Evolutionary conservation across 1,140 invertebrate species (phyloP).

Genomic region (Calycopis cecrops): DNA sequence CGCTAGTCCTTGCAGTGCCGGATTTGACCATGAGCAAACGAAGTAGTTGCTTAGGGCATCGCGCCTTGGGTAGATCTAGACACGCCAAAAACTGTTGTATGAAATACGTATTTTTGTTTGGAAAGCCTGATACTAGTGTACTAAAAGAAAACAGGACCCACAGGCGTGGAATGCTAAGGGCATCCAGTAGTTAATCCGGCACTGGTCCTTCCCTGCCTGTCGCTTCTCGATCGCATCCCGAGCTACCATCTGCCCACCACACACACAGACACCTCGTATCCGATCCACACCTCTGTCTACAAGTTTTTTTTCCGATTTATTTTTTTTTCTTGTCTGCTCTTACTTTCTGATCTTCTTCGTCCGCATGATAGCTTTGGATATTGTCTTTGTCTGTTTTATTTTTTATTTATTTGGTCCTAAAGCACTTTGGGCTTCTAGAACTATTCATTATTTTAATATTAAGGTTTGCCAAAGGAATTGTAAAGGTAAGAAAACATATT

Average conservation of each 20-base stretch:
- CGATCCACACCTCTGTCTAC: slow-evolving; percentile 13
- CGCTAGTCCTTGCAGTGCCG: slow-evolving; percentile 29
- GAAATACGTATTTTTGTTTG: too few relatives aligned
- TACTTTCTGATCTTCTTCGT: slow-evolving; percentile 5
- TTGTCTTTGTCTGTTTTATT: slow-evolving; percentile 8
- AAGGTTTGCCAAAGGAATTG: slow-evolving; percentile 1
- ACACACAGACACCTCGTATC: slow-evolving; percentile 15
- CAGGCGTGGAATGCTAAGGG: too few relatives aligned
- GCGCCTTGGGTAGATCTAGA: slow-evolving; percentile 14
- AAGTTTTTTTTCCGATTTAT: slow-evolving; percentile 2
- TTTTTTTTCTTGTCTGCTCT: slow-evolving; percentile 11
- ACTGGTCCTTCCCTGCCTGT: not conserved
- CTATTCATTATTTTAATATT: slow-evolving; percentile 1
- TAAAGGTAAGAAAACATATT: not conserved
- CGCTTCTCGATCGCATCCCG: not conserved
- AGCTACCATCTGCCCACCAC: not conserved
- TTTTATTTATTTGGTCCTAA: not conserved
- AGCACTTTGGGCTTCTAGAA: slow-evolving; percentile 10
- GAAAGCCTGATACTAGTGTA: too few relatives aligned
- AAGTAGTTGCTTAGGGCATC: slow-evolving; percentile 22
- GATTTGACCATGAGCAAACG: slow-evolving; percentile 27
- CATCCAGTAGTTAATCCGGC: too few relatives aligned
- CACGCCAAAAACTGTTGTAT: not conserved
- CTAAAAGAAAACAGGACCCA: too few relatives aligned
- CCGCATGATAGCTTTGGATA: not conserved